Evolutionary conservation across 2,888 invertebrate genomes (phyloP), one percentile per base, ranked within the genome.

Genomic region (Pycnomerus fuliginosus): DNA sequence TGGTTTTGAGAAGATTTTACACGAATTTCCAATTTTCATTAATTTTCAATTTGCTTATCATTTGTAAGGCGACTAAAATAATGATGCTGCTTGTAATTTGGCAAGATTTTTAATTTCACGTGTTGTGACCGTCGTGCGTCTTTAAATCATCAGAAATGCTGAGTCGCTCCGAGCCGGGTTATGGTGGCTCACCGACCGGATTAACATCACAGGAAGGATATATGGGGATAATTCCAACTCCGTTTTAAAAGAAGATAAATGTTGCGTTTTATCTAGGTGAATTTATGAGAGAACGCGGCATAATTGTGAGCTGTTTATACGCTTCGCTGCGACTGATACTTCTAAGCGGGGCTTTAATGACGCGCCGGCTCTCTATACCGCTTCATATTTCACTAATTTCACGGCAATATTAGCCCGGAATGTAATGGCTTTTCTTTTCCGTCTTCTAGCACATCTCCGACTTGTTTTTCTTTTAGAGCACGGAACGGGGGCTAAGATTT

Each of bases 221-320:
- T 68, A 68, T 67, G 67, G 63, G 65, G 65, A 67, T 65, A 67
- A 68, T 67, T 65, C 61, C 61, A 61, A 55, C 56, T 60, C 64
- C 58, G 57, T 60, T 69, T 69, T 66, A 69, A 69, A 70, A 69
- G 69, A 71, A 70, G 71, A 71, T 71, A 67, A 70, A 71, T 71
- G 69, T 68, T 59, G 60, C 65, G 64, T 68, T 69, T 69, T 71
- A 70, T 71, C 68, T 69, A 62, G 62, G 64, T 62, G 62, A 68
- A 69, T 70, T 69, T 70, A 70, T 70, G 69, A 62, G 67, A 61
- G 65, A 64, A 60, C 60, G 65, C 58, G 60, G 65, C 66, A 69
- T 69, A 69, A 69, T 69, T 68, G 67, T 67, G 64, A 63, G 61
- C 64, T 67, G 68, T 66, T 68, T 68, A 68, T 68, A 61, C 65